phyloP scores from a whole-genome alignment of 2,888 invertebrate species.

The Drosophila buzzatii region DNA sequence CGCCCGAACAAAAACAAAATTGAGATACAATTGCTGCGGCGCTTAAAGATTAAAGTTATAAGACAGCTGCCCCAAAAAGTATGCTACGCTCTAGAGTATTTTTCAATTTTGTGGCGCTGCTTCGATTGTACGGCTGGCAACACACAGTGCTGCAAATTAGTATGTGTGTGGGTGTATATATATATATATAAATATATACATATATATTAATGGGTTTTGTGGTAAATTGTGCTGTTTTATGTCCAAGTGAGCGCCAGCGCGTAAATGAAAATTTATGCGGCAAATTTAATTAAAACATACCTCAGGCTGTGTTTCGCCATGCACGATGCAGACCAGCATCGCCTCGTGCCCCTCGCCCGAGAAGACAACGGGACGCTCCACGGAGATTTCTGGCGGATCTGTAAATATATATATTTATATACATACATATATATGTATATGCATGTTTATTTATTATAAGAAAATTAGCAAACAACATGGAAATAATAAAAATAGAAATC shows the following conservation, averaged over 20 bases:
- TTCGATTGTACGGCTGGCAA: constrained; percentile 28
- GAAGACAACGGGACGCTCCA: constrained; percentile 89
- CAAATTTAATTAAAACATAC: constrained; percentile 85
- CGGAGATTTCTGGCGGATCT: constrained; percentile 85
- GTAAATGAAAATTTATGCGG: constrained; percentile 74
- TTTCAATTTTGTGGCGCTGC: constrained; percentile 10
- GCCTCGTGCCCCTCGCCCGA: constrained; percentile 89
- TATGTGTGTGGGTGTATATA: constrained; percentile 17
- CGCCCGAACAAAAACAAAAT: constrained; percentile 3
- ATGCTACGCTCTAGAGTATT: constrained; percentile 12
- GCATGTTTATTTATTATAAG: constrained; percentile 28
- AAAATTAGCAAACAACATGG: constrained; percentile 67
- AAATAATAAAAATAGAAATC: constrained; percentile 12
- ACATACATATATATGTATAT: background rate
- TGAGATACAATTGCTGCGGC: constrained; percentile 10
- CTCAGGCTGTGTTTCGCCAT: constrained; percentile 89
- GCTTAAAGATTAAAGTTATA: background rate
- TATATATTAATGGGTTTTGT: constrained; percentile 46
- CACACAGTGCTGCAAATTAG: constrained; percentile 38
- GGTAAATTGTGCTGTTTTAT: constrained; percentile 49
- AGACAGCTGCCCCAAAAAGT: constrained; percentile 19
- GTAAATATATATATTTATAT: constrained; percentile 25
- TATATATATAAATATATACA: constrained; percentile 4
- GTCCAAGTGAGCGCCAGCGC: constrained; percentile 62
- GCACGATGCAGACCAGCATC: constrained; percentile 89